phyloP scores from a whole-genome alignment of 2,888 invertebrate species.

The Agrotis puta region DNA sequence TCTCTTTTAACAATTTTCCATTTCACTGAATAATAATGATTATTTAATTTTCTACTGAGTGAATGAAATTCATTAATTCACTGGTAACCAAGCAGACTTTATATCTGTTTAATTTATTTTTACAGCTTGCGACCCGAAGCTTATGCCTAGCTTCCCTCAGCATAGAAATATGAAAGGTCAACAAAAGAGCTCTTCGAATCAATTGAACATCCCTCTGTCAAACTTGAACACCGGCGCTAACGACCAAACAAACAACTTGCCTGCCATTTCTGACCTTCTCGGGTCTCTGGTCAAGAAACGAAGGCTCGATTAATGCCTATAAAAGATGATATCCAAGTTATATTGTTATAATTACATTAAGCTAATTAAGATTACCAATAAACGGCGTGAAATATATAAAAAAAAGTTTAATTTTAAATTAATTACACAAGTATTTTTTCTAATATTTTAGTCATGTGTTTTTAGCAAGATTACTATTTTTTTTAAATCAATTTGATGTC shows the following conservation, averaged over 20 bases:
- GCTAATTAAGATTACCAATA: constrained; percentile 54
- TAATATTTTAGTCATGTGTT: constrained; percentile 59
- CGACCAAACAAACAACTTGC: constrained; percentile 94
- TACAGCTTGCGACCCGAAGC: constrained; percentile 97
- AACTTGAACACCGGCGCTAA: constrained; percentile 91
- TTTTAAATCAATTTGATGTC: constrained; percentile 58
- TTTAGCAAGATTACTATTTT: constrained; percentile 72
- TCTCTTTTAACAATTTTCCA: too few relatives aligned
- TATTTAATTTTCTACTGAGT: not conserved
- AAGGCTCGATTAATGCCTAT: constrained; percentile 91
- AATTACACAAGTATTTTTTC: constrained; percentile 50
- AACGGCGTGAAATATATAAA: constrained; percentile 48
- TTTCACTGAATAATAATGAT: not conserved
- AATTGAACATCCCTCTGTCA: constrained; percentile 85
- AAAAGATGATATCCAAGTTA: constrained; percentile 16
- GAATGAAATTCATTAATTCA: not conserved
- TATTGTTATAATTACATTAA: constrained; percentile 31
- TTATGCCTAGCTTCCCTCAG: constrained; percentile 99
- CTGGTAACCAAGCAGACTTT: not conserved
- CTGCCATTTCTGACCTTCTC: constrained; percentile 95
- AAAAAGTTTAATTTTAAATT: constrained; percentile 69
- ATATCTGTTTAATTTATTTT: constrained; percentile 52
- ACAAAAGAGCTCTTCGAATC: constrained; percentile 80
- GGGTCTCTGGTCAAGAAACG: constrained; percentile 96
- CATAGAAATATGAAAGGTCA: constrained; percentile 95